These are phyloP conservation scores for Helicoverpa armigera DNA, from an alignment of 1,140 invertebrate species.

Conservation along the genomic window DNA sequence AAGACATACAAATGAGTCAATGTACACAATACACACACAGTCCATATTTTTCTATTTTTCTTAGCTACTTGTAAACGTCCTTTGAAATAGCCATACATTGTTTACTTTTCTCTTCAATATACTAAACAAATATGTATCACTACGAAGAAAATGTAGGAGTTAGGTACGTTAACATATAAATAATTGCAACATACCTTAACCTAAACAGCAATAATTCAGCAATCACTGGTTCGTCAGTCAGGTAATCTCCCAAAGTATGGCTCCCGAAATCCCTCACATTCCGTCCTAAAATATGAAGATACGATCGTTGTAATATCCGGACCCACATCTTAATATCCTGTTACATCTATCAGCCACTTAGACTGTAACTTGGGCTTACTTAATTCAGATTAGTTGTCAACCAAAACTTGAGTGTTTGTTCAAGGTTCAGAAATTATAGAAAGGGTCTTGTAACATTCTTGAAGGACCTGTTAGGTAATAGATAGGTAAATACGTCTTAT, in stretches of 20 bases:
- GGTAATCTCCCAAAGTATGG: conserved; percentile 2
- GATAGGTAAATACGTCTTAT: too few relatives aligned
- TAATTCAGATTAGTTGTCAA: conserved; percentile 48
- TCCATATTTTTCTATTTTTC: too few relatives aligned
- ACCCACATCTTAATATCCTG: conserved; percentile 73
- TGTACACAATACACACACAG: too few relatives aligned
- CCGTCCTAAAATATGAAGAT: conserved; percentile 48
- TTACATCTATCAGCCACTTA: conserved; percentile 65
- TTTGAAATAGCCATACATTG: background rate
- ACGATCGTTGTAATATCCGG: conserved; percentile 69
- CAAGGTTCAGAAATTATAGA: background rate
- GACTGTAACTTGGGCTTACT: conserved; percentile 49
- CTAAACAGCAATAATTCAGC: conserved; percentile 4
- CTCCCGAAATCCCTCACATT: conserved; percentile 41
- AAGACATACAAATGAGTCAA: too few relatives aligned
- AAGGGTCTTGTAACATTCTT: background rate
- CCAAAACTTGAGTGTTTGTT: conserved; percentile 7
- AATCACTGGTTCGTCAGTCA: background rate
- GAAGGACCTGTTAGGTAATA: background rate
- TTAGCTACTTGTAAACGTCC: background rate
- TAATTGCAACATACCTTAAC: background rate
- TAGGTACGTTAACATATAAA: background rate
- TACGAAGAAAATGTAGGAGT: too few relatives aligned
- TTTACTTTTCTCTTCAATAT: background rate
- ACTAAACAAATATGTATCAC: too few relatives aligned